phyloP scores from a whole-genome alignment of 1,140 invertebrate genomes.

The Spodoptera litura region DNA sequence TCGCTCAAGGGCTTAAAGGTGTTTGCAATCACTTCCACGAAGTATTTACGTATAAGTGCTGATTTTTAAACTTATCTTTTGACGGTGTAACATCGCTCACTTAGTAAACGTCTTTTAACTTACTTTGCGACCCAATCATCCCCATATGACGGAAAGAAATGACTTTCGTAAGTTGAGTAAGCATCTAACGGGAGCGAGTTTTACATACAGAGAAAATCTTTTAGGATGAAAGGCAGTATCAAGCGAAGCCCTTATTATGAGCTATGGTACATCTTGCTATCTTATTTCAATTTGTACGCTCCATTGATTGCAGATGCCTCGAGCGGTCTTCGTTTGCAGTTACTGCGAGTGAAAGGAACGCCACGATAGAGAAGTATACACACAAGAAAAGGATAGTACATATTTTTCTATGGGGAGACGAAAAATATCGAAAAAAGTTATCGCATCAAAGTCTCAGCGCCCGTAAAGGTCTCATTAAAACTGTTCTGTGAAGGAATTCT shows the following conservation, averaged over 20 bases:
- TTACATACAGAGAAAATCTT: conserved; percentile 57
- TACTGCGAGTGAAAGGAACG: conserved; percentile 62
- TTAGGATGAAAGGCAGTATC: conserved; percentile 44
- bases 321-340: conserved; percentile 72
- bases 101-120: conserved; percentile 50
- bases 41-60: too few relatives aligned
- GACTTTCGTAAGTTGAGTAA: conserved; percentile 39
- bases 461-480: conserved; percentile 83
- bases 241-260: conserved; percentile 67
- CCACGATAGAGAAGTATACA: conserved; percentile 44
- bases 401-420: conserved; percentile 75
- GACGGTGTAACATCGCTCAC: neutral
- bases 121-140: conserved; percentile 54
- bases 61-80: too few relatives aligned
- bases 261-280: conserved; percentile 73
- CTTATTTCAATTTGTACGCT: conserved; percentile 83
- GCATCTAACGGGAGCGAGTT: conserved; percentile 53
- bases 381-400: conserved; percentile 57
- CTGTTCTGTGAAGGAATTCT: conserved; percentile 81
- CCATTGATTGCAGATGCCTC: conserved; percentile 82
- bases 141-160: conserved; percentile 39
- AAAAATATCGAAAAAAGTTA: conserved; percentile 84
- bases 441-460: conserved; percentile 78
- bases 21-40: too few relatives aligned
- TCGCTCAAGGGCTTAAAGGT: too few relatives aligned